phyloP scores from a whole-genome alignment of 2,113 vertebrate genomes.

The Colistium nudipinnis region DNA sequence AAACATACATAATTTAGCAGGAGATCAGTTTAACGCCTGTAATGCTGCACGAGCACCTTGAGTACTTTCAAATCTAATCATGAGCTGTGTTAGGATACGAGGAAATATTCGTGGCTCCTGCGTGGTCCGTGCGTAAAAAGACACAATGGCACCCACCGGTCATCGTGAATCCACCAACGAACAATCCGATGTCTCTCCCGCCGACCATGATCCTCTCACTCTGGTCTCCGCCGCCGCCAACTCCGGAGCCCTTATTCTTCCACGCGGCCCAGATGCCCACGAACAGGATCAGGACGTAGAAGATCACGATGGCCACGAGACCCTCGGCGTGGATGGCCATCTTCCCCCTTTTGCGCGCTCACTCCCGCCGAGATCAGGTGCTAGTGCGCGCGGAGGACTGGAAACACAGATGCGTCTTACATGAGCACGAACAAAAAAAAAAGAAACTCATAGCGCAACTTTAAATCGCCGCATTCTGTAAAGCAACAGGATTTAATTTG shows the following conservation, averaged over 20 bases:
- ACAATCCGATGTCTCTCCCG: slow-evolving; percentile 94
- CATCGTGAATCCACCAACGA: slow-evolving; percentile 98
- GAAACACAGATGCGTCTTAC: no score
- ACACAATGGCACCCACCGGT: slow-evolving; percentile 85
- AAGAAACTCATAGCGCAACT: no score
- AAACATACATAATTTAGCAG: no score
- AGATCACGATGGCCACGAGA: slow-evolving; percentile 92
- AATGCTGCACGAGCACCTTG: background rate
- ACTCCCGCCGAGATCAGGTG: slow-evolving; percentile 51
- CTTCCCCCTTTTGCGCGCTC: slow-evolving; percentile 56
- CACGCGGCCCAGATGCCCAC: slow-evolving; percentile 99
- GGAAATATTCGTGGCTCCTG: background rate
- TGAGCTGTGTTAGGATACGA: background rate
- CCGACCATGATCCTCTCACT: slow-evolving; percentile 96
- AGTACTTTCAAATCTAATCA: background rate
- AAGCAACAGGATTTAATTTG: background rate
- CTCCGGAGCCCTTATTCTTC: slow-evolving; percentile 92
- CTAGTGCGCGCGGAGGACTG: slow-evolving; percentile 51
- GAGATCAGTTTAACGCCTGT: background rate
- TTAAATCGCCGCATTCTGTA: background rate
- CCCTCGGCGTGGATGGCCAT: slow-evolving; percentile 93
- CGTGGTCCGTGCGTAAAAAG: slow-evolving; percentile 47
- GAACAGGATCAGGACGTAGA: slow-evolving; percentile 92
- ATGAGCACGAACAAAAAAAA: no score
- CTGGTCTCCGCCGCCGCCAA: slow-evolving; percentile 75